Evolutionary conservation across 2,113 vertebrate genomes (phyloP).

Genomic region (Beaufortia kweichowensis): DNA sequence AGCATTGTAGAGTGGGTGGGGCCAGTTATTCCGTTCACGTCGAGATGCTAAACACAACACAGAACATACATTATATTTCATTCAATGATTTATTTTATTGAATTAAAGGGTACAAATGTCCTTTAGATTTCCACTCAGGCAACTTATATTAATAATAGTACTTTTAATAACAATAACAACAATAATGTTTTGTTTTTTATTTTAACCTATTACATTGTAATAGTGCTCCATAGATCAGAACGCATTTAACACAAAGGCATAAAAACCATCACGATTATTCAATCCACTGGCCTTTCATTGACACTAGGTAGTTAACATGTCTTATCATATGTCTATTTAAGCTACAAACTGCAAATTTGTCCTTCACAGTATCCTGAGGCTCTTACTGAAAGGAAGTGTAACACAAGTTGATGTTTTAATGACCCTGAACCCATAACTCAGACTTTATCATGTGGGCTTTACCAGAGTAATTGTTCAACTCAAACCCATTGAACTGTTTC

Average conservation of each 20-base stretch:
- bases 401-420: conserved; percentile 30
- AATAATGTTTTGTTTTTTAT: no score
- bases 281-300: no score
- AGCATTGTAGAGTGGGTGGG: conserved; percentile 34
- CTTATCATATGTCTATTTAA: not conserved
- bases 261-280: not conserved
- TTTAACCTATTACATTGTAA: no score
- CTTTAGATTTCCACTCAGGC: no score
- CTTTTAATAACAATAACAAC: no score
- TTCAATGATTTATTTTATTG: no score
- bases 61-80: not conserved
- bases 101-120: no score
- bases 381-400: not conserved
- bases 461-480: conserved; percentile 48
- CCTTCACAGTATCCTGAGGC: not conserved
- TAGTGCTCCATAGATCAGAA: no score
- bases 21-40: not conserved
- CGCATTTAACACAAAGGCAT: no score
- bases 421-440: conserved; percentile 14
- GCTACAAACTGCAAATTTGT: not conserved
- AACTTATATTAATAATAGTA: no score
- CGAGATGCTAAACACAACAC: not conserved
- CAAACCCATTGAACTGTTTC: conserved; percentile 57
- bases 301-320: conserved; percentile 4
- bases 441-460: conserved; percentile 49